Base-by-base conservation (phyloP, 1,140 invertebrate species). In the Notospermus geniculatus region DNA sequence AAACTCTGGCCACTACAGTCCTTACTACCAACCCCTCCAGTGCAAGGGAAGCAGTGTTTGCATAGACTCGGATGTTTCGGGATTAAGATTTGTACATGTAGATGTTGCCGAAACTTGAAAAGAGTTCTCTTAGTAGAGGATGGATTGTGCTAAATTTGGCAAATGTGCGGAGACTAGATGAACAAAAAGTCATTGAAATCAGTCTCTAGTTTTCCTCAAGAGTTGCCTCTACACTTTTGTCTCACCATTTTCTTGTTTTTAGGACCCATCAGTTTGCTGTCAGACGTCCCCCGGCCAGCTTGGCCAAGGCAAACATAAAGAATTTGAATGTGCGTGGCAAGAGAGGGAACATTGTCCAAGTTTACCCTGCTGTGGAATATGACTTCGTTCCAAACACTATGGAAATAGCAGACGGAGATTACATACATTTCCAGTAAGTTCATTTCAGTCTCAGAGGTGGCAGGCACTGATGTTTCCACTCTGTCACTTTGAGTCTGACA, bases 331-430 rank as follows among this genome's bases (percentile, higher is more conserved):
- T 80, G 1, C 65, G 74, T 43, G 79, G 79, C 13, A 80, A 80
- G 57, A 55, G 79, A 45, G 77, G 79, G n/a, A 80, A 80, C 53
- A 80, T 80, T 45, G 79, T 80, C 17, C 75, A 80, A 63, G 72
- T 73, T 15, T 79, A 77, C 54, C 77, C 77, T 13, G 71, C 76
- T 17, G 77, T 80, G 32, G 79, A 80, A 62, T 81, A 80, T 60
- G 77, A 80, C 66, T 79, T 80, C 69, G 73, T 76, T 29, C 76
- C 79, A 17, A 78, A 74, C 56, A 70, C 64, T 9, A 63, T 80
- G n/a, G 62, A 71, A 39, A 54, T 76, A 2, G 52, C 55, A 2
- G 53, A 50, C 30, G 72, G 68, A 29, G 76, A 80, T 41, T 73
- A 69, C 61, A 58, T 81, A 1, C 79, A 80, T 60, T 68, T 81